Percentiles rank a stretch among this genome's conserved stretches.
Conservation (phyloP, 2,797 vertebrate genomes). For the Rhinoraja longicauda region DNA sequence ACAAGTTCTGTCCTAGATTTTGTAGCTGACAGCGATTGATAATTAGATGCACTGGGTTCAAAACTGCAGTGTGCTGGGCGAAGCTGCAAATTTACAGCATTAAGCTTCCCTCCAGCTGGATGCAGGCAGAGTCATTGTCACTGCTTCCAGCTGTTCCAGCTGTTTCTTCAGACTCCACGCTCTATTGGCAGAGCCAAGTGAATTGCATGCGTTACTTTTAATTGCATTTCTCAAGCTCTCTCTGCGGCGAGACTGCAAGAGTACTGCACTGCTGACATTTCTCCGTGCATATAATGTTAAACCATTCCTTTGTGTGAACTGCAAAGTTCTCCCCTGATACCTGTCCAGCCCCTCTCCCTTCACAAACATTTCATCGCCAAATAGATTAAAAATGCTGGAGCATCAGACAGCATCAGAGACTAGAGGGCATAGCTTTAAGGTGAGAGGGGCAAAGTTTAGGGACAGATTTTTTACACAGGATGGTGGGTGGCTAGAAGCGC, state of each 20-base stretch:
- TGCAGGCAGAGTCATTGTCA: not conserved
- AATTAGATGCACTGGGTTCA: not conserved
- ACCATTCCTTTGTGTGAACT: too few relatives aligned
- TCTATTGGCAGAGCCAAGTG: not conserved
- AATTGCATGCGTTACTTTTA: not conserved
- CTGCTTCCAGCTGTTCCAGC: not conserved
- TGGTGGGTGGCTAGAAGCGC: too few relatives aligned
- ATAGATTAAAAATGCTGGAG: not conserved
- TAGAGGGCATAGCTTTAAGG: too few relatives aligned
- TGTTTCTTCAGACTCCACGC: not conserved
- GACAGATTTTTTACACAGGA: too few relatives aligned
- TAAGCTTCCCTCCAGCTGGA: not conserved
- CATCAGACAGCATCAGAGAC: too few relatives aligned
- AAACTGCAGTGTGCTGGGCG: not conserved
- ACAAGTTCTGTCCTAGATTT: slow-evolving; percentile 13
- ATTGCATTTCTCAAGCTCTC: not conserved
- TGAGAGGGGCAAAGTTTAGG: too few relatives aligned
- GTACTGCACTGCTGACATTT: not conserved
- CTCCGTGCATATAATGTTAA: not conserved
- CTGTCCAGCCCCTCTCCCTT: too few relatives aligned
- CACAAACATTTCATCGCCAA: not conserved
- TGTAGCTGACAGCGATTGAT: not conserved
- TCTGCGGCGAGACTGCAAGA: not conserved
- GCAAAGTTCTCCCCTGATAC: not conserved
- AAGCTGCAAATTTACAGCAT: not conserved